Base-by-base conservation (phyloP, 2,797 vertebrate species). In the Botia almorhae region DNA sequence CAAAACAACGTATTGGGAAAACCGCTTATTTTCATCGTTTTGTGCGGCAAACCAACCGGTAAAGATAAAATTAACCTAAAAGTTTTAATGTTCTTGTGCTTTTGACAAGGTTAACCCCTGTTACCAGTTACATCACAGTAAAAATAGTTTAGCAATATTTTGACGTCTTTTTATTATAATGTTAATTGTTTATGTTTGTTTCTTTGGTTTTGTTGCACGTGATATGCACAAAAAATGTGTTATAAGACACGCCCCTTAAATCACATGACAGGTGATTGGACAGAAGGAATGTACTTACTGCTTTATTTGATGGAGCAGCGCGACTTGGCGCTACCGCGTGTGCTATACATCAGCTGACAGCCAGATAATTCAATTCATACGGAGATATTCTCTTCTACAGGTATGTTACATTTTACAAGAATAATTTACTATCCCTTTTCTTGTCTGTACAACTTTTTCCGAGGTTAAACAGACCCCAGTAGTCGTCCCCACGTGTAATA, bases 241-340 rank as follows among this genome's bases (percentile, higher is more conserved):
- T 4, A 16, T 16, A 71, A 19, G 74, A 23, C 75, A 74, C 78
- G 83, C 84, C 77, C 73, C 76, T 64, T 39, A 8, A 73, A 69
- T 79, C 81, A 84, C 76, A 61, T 82, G 84, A 81, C 86, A 76
- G 76, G 69, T 81, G 83, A 84, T 80, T 80, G 61, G 78, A 67
- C 33, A 56, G 70, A 74, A 13, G 36, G 33, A 56, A 48, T 21
- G 70, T 74, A 12, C 1, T 13, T 67, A 11, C 6, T 19, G 16
- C 19, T 65, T 73, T 39, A 80, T 80, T 73, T 72, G 36, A 80
- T 46, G 50, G 50, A 80, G 60, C 21, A 19, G 51, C 48, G 51
- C 60, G 11, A 51, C 39, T 60, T 8, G 17, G 17, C 23, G 51
- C 14, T 48, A 13, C 17, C 33, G 43, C 16, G 51, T 19, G 46